Evolutionary conservation across 2,888 invertebrate species (phyloP).

Genomic region (Unio pictorum): DNA sequence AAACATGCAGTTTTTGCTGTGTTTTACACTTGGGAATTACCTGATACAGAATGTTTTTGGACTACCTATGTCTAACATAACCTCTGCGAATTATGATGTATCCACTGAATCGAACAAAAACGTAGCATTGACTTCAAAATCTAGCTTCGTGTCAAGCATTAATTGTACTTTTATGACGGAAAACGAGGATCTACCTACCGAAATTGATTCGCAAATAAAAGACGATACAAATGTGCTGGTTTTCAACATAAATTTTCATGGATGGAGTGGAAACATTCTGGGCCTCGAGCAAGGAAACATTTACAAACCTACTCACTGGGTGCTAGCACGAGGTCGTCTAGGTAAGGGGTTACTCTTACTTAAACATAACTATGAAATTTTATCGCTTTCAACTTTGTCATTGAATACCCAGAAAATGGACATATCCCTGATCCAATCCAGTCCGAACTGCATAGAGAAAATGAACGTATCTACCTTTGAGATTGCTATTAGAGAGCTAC

Average conservation of each 20-base stretch:
- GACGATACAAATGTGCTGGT: slow-evolving; percentile 28
- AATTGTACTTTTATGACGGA: slow-evolving; percentile 13
- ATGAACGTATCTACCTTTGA: slow-evolving; percentile 21
- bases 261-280: slow-evolving; percentile 4
- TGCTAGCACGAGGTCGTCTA: slow-evolving; percentile 46
- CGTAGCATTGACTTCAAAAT: too few relatives aligned
- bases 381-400: slow-evolving; percentile 52
- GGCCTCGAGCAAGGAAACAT: slow-evolving; percentile 10
- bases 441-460: slow-evolving; percentile 44
- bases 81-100: too few relatives aligned
- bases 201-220: slow-evolving; percentile 13
- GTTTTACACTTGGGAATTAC: too few relatives aligned
- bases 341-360: slow-evolving; percentile 58
- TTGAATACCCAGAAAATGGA: slow-evolving; percentile 47
- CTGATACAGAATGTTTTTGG: too few relatives aligned
- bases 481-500: slow-evolving; percentile 28
- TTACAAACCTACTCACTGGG: slow-evolving; percentile 46
- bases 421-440: slow-evolving; percentile 45
- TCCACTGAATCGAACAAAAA: too few relatives aligned
- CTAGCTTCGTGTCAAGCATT: not conserved
- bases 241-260: slow-evolving; percentile 19
- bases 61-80: too few relatives aligned
- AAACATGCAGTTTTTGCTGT: too few relatives aligned
- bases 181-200: slow-evolving; percentile 5
- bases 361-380: slow-evolving; percentile 54